Conservation (phyloP, 2,113 vertebrate genomes). For the Noturus placidus region DNA sequence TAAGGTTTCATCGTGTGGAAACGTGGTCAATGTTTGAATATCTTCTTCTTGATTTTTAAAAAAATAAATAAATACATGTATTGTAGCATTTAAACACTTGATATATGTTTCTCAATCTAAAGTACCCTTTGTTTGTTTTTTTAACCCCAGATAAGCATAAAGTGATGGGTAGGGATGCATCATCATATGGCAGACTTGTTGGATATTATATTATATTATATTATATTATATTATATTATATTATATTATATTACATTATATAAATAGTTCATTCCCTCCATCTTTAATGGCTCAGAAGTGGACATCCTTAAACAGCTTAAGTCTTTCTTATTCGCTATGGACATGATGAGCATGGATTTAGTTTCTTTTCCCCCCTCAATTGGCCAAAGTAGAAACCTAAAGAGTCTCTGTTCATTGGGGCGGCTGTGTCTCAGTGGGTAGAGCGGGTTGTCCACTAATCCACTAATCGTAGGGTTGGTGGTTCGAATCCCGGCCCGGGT, state of each 20-base stretch:
- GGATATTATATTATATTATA: not conserved
- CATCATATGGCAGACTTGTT: not conserved
- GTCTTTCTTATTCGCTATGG: not conserved
- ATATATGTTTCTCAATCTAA: not conserved
- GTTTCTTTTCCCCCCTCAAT: not conserved
- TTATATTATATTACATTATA: not conserved
- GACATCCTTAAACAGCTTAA: not conserved
- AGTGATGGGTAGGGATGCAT: not conserved
- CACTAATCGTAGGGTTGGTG: too few relatives aligned
- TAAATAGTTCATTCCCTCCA: not conserved
- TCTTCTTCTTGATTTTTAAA: not conserved
- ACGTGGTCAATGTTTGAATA: not conserved
- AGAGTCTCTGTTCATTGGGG: too few relatives aligned
- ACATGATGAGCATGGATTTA: not conserved
- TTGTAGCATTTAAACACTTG: not conserved
- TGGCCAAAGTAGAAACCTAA: not conserved
- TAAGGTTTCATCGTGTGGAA: not conserved
- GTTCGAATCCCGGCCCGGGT: too few relatives aligned
- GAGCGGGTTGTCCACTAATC: too few relatives aligned
- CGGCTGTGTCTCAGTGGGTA: too few relatives aligned
- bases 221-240: too few relatives aligned
- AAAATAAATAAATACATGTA: not conserved
- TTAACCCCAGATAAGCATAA: not conserved
- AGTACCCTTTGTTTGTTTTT: constrained; percentile 13
- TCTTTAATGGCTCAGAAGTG: not conserved